Percentiles rank a stretch among this genome's conserved stretches.
These are phyloP conservation scores for Lasiurus cinereus DNA, from an alignment of 2,113 vertebrate genomes.

Conservation along the genomic window DNA sequence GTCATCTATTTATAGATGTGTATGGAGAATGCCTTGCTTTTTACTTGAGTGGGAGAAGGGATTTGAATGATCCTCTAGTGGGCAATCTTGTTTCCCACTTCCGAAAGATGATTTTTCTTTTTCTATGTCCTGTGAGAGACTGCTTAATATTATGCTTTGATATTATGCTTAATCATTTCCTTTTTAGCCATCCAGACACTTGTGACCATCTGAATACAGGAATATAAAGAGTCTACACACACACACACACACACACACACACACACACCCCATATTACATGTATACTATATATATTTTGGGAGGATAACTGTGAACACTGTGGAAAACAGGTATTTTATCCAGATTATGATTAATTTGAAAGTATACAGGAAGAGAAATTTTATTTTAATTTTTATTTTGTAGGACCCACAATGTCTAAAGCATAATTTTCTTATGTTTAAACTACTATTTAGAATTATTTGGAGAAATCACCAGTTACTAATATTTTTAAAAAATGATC, in stretches of 20 bases:
- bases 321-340: neutral
- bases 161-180: slow-evolving; percentile 47
- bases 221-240: neutral
- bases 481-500: slow-evolving; percentile 36
- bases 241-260: too few relatives aligned
- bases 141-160: neutral
- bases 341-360: neutral
- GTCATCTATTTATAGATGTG: slow-evolving; percentile 65
- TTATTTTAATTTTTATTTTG: slow-evolving; percentile 3
- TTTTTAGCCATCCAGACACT: slow-evolving; percentile 1
- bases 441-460: slow-evolving; percentile 13
- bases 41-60: too few relatives aligned
- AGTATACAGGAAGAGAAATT: neutral
- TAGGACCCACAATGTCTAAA: neutral
- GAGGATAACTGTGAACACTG: neutral
- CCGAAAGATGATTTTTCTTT: slow-evolving; percentile 48
- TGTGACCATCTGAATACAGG: neutral
- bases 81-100: slow-evolving; percentile 10
- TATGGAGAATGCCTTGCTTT: slow-evolving; percentile 23
- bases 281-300: neutral
- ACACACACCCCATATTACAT: too few relatives aligned
- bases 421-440: neutral
- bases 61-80: neutral
- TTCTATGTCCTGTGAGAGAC: neutral
- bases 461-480: neutral